Evolutionary conservation across 2,113 vertebrate species (phyloP).

Genomic region (Ptychochromis oligacanthus): DNA sequence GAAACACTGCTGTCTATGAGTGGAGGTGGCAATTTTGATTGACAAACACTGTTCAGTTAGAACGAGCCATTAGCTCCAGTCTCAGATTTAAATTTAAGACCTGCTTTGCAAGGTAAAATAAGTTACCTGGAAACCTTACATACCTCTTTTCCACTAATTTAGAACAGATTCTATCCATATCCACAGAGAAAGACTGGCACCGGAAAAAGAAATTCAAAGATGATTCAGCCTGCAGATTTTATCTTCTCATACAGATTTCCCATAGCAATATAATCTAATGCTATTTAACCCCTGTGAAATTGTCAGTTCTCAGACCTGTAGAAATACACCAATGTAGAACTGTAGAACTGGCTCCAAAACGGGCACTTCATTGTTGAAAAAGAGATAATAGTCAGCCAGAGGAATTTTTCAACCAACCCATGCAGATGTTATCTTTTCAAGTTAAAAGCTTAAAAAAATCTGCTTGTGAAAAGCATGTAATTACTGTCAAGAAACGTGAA

Average conservation of each 20-base stretch:
- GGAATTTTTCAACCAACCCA: not conserved
- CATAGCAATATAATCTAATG: not conserved
- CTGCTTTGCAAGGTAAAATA: not conserved
- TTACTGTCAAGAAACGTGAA: not conserved
- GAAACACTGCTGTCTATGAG: not conserved
- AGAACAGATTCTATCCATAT: not conserved
- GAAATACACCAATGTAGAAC: not conserved
- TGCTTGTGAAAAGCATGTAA: not conserved
- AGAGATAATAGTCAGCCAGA: not conserved
- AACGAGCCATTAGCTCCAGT: not conserved
- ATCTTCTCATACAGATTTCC: not conserved
- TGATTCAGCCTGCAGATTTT: not conserved
- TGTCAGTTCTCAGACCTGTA: not conserved
- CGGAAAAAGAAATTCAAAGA: not conserved
- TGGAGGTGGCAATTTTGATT: not conserved
- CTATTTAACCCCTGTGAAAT: not conserved
- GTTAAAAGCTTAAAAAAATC: not conserved
- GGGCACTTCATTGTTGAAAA: not conserved
- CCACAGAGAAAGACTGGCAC: not conserved
- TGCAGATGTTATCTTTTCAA: not conserved
- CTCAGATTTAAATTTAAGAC: not conserved
- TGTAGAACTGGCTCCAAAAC: not conserved
- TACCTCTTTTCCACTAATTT: not conserved
- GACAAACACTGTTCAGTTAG: not conserved
- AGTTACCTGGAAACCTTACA: not conserved